A percentile compares a stretch with the other conserved stretches of the same genome.
phyloP scores from a whole-genome alignment of 2,888 invertebrate species.

The Argyresthia goedartella region DNA sequence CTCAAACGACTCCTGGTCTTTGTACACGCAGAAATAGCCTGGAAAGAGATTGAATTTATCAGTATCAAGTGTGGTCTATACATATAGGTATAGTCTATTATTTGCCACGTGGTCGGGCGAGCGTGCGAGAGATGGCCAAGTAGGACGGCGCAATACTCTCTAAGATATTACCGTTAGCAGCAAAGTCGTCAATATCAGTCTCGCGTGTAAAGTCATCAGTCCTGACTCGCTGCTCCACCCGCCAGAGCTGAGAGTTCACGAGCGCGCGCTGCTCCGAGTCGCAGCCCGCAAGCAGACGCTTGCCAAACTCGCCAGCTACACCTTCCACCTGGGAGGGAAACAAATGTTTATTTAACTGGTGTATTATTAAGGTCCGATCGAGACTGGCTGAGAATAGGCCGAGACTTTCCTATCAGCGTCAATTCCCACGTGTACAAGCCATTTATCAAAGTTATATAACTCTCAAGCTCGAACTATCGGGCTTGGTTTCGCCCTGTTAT shows the following conservation, averaged over 20 bases:
- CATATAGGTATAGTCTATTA: not conserved
- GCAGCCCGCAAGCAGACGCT: conserved; percentile 88
- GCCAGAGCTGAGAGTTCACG: conserved; percentile 21
- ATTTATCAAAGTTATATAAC: no score
- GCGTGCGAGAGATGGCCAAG: no score
- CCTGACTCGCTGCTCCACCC: conserved; percentile 86
- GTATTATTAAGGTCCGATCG: not conserved
- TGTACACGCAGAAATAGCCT: conserved; percentile 90
- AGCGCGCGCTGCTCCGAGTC: conserved; percentile 75
- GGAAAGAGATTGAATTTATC: conserved; percentile 6
- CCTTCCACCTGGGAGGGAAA: conserved; percentile 74
- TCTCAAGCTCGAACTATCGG: no score
- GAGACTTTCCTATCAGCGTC: no score
- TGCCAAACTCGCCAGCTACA: conserved; percentile 88
- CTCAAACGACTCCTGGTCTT: conserved; percentile 92
- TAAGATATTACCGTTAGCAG: conserved; percentile 90
- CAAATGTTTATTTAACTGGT: not conserved
- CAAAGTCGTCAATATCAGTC: conserved; percentile 79
- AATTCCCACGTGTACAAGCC: no score
- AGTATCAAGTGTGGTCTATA: not conserved
- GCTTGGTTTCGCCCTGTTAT: no score
- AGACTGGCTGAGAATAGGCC: no score
- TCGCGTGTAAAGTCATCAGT: conserved; percentile 80
- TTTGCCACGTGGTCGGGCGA: not conserved
- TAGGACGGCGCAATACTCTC: no score